These are phyloP conservation scores for Orchesella cincta DNA, from an alignment of 1,140 invertebrate genomes.

Conservation along the genomic window DNA sequence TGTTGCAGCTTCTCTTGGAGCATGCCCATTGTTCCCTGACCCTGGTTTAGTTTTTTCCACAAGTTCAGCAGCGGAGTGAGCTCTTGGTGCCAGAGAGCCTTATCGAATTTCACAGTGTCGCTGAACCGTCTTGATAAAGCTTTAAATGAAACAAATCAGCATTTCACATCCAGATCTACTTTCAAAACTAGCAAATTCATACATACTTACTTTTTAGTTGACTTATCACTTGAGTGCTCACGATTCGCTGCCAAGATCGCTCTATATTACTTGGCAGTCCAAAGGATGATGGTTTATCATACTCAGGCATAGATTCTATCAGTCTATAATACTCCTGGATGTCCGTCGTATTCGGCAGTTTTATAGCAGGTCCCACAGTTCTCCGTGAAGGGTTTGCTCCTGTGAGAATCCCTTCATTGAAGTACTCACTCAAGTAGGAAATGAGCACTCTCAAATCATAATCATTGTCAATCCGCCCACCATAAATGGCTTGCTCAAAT, in stretches of 20 bases:
- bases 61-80: constrained; percentile 69
- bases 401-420: constrained; percentile 61
- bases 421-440: constrained; percentile 74
- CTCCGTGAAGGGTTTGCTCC: constrained; percentile 61
- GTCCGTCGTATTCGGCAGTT: constrained; percentile 60
- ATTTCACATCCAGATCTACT: too few species aligned
- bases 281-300: constrained; percentile 71
- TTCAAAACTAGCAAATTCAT: not conserved
- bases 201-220: constrained; percentile 64
- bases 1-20: constrained; percentile 54
- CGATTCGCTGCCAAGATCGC: constrained; percentile 72
- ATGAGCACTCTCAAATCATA: constrained; percentile 74
- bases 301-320: constrained; percentile 67
- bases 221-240: constrained; percentile 65
- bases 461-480: constrained; percentile 80
- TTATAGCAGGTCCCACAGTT: constrained; percentile 60
- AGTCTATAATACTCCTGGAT: constrained; percentile 64
- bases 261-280: constrained; percentile 81
- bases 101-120: constrained; percentile 54
- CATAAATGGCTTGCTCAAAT: constrained; percentile 80
- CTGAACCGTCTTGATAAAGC: constrained; percentile 35
- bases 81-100: constrained; percentile 62
- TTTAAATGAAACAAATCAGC: too few species aligned
- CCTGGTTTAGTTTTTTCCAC: constrained; percentile 74
- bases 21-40: constrained; percentile 29